These are phyloP conservation scores for Trachymyrmex septentrionalis DNA, from an alignment of 1,140 invertebrate genomes.

Conservation along the genomic window DNA sequence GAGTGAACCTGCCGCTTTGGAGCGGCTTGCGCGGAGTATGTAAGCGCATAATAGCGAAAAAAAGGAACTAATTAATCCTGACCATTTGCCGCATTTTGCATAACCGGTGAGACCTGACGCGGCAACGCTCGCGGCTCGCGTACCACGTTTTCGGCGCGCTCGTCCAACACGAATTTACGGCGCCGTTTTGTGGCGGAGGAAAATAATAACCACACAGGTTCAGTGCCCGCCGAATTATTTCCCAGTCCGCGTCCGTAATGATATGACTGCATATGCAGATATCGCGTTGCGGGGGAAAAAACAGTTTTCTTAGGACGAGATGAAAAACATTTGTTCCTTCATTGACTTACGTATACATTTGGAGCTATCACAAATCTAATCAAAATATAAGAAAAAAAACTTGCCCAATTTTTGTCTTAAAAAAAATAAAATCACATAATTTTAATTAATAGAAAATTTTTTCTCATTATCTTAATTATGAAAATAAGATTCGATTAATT, in stretches of 20 bases:
- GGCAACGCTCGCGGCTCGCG: slow-evolving; percentile 14
- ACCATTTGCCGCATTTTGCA: slow-evolving; percentile 53
- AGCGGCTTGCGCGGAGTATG: neutral
- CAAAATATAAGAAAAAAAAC: neutral
- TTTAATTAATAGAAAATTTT: neutral
- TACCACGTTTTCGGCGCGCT: slow-evolving; percentile 16
- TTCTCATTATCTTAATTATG: neutral
- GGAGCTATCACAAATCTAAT: neutral
- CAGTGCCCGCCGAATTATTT: slow-evolving; percentile 32
- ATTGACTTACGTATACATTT: neutral
- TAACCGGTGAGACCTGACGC: slow-evolving; percentile 36
- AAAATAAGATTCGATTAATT: neutral
- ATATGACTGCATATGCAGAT: neutral
- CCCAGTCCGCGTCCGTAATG: slow-evolving; percentile 13
- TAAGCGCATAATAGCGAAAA: slow-evolving; percentile 15
- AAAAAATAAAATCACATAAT: neutral
- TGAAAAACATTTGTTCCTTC: neutral
- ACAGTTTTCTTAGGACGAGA: neutral
- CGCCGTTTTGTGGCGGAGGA: slow-evolving; percentile 1
- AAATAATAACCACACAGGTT: slow-evolving; percentile 36
- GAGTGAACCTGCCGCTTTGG: neutral
- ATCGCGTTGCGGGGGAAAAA: neutral
- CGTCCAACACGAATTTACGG: slow-evolving; percentile 23
- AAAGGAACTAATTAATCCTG: slow-evolving; percentile 57
- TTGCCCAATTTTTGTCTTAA: neutral